Percentiles rank a stretch among this genome's conserved stretches.
Conservation (phyloP, 2,797 vertebrate genomes). For the Melanotaenia trifasciata region DNA sequence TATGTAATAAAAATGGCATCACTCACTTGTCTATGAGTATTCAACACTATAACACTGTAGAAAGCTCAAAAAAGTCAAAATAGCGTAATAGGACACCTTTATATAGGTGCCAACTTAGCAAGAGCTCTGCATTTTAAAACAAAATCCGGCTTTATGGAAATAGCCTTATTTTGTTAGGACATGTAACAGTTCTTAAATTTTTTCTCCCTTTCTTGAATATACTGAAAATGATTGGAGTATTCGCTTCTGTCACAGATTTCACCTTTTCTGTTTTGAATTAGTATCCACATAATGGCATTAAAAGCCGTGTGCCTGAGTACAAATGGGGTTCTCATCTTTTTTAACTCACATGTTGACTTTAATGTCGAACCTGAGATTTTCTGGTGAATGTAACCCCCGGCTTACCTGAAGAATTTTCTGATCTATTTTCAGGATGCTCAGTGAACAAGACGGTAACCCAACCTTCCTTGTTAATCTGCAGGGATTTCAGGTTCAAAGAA, state of each 20-base stretch:
- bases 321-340: background rate
- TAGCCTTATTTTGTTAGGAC: background rate
- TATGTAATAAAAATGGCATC: no score
- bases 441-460: slow-evolving; percentile 19
- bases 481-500: slow-evolving; percentile 39
- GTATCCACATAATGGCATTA: background rate
- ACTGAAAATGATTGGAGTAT: background rate
- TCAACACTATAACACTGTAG: no score
- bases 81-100: no score
- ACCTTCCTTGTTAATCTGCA: slow-evolving; percentile 19
- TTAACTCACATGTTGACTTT: slow-evolving; percentile 7
- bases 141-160: background rate
- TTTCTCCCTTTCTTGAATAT: background rate
- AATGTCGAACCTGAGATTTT: slow-evolving; percentile 11
- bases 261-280: background rate
- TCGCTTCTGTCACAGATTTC: background rate
- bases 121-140: no score
- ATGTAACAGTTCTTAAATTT: background rate
- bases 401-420: slow-evolving; percentile 8
- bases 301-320: background rate
- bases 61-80: no score
- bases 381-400: background rate
- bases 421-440: slow-evolving; percentile 43
- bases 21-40: no score
- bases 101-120: no score